Evolutionary conservation across 1,140 invertebrate genomes (phyloP).

Genomic region (Mactra quadrangularis): DNA sequence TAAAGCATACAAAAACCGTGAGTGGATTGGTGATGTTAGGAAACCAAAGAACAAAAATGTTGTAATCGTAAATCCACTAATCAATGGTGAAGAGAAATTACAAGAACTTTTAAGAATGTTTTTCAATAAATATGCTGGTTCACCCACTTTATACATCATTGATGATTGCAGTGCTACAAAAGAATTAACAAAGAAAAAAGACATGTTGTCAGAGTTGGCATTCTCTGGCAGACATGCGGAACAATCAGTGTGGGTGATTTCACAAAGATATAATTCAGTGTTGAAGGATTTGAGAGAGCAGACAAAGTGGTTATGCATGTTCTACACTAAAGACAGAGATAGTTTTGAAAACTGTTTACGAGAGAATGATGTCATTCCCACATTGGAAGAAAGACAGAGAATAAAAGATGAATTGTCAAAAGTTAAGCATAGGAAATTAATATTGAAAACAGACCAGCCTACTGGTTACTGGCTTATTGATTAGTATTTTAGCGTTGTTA

Average conservation of each 20-base stretch:
- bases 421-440: no score
- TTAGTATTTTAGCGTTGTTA: no score
- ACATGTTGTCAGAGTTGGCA: conserved; percentile 35
- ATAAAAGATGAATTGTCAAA: no score
- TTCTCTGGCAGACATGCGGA: conserved; percentile 35
- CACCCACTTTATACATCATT: conserved; percentile 43
- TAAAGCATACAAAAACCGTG: no score
- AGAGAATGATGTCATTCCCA: conserved; percentile 4
- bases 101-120: conserved; percentile 45
- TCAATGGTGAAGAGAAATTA: no score
- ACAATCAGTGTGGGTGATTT: conserved; percentile 42
- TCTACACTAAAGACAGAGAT: no score
- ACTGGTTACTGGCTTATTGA: no score
- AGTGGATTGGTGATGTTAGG: neutral
- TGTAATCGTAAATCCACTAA: neutral
- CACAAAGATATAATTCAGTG: conserved; percentile 42
- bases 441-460: no score
- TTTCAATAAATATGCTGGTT: conserved; percentile 35
- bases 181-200: conserved; percentile 50
- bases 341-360: no score
- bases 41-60: neutral
- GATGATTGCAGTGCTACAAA: no score
- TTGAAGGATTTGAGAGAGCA: neutral
- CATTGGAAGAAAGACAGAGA: neutral
- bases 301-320: no score